phyloP scores from a whole-genome alignment of 2,888 invertebrate species.

The Drosophila pseudotakahashii region DNA sequence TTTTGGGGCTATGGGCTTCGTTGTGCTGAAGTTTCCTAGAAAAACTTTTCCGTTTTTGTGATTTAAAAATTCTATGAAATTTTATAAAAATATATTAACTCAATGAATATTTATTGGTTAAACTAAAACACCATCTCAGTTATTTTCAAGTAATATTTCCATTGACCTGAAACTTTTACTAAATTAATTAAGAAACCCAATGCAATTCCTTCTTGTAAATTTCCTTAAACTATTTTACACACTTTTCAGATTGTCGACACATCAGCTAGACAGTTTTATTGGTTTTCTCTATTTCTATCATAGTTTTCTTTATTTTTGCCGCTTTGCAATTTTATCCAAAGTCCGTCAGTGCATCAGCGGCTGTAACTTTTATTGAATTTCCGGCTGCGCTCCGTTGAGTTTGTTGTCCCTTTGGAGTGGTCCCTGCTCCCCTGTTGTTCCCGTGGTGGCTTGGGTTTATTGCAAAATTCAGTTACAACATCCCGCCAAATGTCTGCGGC shows the following conservation, averaged over 20 bases:
- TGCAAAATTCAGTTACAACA: conserved; percentile 53
- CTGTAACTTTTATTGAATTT: conserved; percentile 80
- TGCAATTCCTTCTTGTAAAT: background rate
- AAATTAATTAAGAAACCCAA: background rate
- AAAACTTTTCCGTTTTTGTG: background rate
- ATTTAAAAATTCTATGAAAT: background rate
- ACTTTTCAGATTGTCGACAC: conserved; percentile 45
- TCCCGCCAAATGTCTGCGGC: conserved; percentile 39
- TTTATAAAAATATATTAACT: too few species aligned
- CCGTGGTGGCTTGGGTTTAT: conserved; percentile 61
- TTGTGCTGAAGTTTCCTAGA: background rate
- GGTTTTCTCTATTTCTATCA: conserved; percentile 19
- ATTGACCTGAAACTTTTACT: too few species aligned
- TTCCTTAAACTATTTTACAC: background rate
- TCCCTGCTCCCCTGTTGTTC: conserved; percentile 15
- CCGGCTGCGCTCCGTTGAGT: conserved; percentile 61
- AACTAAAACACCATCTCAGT: too few species aligned
- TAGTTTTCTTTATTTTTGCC: conserved; percentile 47
- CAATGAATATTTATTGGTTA: too few species aligned
- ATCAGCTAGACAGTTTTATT: conserved; percentile 6
- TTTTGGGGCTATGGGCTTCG: background rate
- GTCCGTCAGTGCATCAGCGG: conserved; percentile 72
- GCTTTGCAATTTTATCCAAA: conserved; percentile 62
- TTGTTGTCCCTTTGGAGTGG: conserved; percentile 31
- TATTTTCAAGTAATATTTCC: too few species aligned